phyloP scores from a whole-genome alignment of 2,888 invertebrate genomes.

The Pharmacophagus antenor region DNA sequence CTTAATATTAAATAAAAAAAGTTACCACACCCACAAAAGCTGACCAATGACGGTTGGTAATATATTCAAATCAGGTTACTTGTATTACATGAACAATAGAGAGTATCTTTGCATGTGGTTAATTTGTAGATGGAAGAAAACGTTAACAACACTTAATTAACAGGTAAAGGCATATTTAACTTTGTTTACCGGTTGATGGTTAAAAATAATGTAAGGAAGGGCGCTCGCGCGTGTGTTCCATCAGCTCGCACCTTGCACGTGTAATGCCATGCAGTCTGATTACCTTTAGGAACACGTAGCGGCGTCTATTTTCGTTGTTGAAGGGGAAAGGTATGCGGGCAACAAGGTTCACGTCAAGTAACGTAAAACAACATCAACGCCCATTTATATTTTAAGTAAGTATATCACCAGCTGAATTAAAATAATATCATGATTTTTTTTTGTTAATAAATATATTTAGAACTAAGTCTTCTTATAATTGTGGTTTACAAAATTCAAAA shows the following conservation, averaged over 20 bases:
- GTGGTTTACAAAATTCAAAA: no score
- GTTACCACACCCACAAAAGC: no score
- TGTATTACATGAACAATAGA: no score
- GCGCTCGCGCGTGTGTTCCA: conserved; percentile 58
- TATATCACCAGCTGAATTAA: neutral
- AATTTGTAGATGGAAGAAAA: no score
- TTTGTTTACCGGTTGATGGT: conserved; percentile 54
- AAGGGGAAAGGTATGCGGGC: conserved; percentile 37
- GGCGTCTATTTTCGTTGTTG: conserved; percentile 56
- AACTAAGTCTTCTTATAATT: no score
- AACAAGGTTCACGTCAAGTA: conserved; percentile 24
- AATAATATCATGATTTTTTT: no score
- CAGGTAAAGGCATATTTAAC: conserved; percentile 58
- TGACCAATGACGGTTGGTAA: no score
- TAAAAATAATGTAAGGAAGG: conserved; percentile 69
- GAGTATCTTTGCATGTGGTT: no score
- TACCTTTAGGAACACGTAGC: conserved; percentile 53
- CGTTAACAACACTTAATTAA: conserved; percentile 51
- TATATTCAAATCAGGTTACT: no score
- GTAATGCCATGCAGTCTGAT: conserved; percentile 70
- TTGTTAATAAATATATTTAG: no score
- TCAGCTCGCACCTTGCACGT: conserved; percentile 72
- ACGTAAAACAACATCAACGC: conserved; percentile 8
- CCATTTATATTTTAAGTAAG: neutral
- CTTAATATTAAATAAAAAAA: no score